These are phyloP conservation scores for Drosophila meridiana DNA, from an alignment of 2,888 invertebrate genomes.

Conservation along the genomic window DNA sequence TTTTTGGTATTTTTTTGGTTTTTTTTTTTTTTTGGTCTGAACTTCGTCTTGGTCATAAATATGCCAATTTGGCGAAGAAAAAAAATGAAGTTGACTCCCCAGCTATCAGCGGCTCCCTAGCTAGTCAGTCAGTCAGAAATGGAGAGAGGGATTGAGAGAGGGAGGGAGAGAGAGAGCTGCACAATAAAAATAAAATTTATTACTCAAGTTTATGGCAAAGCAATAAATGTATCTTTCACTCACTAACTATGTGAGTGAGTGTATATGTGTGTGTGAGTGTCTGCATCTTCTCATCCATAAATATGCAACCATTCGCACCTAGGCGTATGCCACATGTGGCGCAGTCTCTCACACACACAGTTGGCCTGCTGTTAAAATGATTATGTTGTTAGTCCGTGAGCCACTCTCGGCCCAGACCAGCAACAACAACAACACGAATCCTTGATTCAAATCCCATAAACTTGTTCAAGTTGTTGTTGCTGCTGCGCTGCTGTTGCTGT, in stretches of 20 bases:
- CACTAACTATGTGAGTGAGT: slow-evolving; percentile 36
- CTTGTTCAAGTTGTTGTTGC: slow-evolving; percentile 55
- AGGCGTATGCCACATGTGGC: slow-evolving; percentile 60
- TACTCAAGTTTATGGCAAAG: slow-evolving; percentile 79
- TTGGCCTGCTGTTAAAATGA: slow-evolving; percentile 67
- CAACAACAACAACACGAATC: slow-evolving; percentile 25
- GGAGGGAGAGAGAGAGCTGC: slow-evolving; percentile 45
- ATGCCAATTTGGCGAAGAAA: slow-evolving; percentile 70
- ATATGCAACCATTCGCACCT: slow-evolving; percentile 80
- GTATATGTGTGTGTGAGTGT: slow-evolving; percentile 15
- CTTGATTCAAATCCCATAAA: slow-evolving; percentile 73
- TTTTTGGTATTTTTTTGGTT: slow-evolving; percentile 50
- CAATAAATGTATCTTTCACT: slow-evolving; percentile 75
- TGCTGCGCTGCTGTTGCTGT: slow-evolving; percentile 38
- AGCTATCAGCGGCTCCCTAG: background rate
- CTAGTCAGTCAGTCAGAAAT: slow-evolving; percentile 31
- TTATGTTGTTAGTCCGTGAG: slow-evolving; percentile 66
- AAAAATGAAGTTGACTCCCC: slow-evolving; percentile 5
- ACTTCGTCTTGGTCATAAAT: slow-evolving; percentile 68
- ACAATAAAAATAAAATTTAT: slow-evolving; percentile 81
- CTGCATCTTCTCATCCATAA: slow-evolving; percentile 63
- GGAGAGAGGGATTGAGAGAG: slow-evolving; percentile 14
- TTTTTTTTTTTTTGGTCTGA: slow-evolving; percentile 21
- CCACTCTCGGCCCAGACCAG: slow-evolving; percentile 25
- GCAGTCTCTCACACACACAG: slow-evolving; percentile 29